Evolutionary conservation across 1,140 invertebrate species (phyloP).

Genomic region (Brachionus manjavacas): DNA sequence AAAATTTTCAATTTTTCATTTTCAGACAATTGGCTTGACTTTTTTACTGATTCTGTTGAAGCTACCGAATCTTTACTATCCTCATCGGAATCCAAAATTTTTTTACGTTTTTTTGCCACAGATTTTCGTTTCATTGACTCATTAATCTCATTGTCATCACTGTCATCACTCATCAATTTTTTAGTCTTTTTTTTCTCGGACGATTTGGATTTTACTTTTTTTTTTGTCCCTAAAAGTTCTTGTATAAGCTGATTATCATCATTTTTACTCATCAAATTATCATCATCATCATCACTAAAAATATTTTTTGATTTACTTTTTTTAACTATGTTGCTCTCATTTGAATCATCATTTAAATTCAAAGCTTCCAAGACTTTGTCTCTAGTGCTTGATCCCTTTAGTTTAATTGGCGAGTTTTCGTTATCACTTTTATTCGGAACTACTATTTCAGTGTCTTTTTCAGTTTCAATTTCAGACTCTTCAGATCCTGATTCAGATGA

Average conservation of each 20-base stretch:
- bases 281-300: not conserved
- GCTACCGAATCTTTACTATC: not conserved
- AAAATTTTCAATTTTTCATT: not conserved
- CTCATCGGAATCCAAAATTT: constrained; percentile 29
- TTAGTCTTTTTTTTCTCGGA: not conserved
- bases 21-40: not conserved
- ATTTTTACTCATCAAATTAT: not conserved
- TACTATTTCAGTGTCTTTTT: not conserved
- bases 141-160: not conserved
- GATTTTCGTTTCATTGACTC: not conserved
- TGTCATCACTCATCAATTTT: not conserved
- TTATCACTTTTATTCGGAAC: not conserved
- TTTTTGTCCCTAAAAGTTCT: not conserved
- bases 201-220: not conserved
- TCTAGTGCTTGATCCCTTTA: not conserved
- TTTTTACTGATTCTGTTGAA: not conserved
- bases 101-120: constrained; percentile 19
- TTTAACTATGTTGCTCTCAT: not conserved
- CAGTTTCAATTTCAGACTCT: not conserved
- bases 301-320: not conserved
- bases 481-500: not conserved
- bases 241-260: not conserved
- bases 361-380: constrained; percentile 1
- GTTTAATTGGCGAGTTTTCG: not conserved
- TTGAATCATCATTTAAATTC: constrained; percentile 15